phyloP scores from a whole-genome alignment of 2,797 vertebrate genomes.

The Psittacula echo region DNA sequence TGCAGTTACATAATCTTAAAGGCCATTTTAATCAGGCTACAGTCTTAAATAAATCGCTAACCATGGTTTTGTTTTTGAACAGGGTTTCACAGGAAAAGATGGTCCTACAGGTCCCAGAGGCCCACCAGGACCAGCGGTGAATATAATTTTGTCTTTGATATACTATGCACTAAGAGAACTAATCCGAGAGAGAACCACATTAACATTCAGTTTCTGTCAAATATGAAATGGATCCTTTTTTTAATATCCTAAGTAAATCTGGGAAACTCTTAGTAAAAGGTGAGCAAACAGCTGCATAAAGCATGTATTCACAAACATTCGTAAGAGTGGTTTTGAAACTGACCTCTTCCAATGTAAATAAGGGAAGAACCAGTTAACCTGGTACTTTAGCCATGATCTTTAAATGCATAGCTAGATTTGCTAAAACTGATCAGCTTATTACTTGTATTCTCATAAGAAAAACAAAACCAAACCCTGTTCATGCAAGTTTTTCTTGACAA shows the following conservation, averaged over 20 bases:
- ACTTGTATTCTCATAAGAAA: background rate
- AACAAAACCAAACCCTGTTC: background rate
- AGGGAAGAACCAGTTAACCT: background rate
- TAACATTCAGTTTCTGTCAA: background rate
- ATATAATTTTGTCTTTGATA: constrained; percentile 5
- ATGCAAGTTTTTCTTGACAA: background rate
- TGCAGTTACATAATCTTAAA: background rate
- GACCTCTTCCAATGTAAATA: background rate
- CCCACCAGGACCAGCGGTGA: constrained; percentile 90
- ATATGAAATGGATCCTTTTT: background rate
- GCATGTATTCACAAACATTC: background rate
- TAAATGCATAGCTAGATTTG: background rate
- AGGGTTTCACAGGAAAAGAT: constrained; percentile 96
- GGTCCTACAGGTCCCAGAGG: constrained; percentile 90
- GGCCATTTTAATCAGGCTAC: background rate
- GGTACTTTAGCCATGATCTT: background rate
- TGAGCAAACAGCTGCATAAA: background rate
- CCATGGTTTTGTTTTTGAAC: constrained; percentile 47
- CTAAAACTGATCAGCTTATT: background rate
- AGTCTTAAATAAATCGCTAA: background rate
- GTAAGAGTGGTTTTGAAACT: background rate
- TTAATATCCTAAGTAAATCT: background rate
- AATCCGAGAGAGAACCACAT: background rate
- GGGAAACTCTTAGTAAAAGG: background rate
- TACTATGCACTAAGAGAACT: background rate